These are phyloP conservation scores for Nemotelus pantherinus DNA, from an alignment of 2,888 invertebrate genomes.

Conservation along the genomic window DNA sequence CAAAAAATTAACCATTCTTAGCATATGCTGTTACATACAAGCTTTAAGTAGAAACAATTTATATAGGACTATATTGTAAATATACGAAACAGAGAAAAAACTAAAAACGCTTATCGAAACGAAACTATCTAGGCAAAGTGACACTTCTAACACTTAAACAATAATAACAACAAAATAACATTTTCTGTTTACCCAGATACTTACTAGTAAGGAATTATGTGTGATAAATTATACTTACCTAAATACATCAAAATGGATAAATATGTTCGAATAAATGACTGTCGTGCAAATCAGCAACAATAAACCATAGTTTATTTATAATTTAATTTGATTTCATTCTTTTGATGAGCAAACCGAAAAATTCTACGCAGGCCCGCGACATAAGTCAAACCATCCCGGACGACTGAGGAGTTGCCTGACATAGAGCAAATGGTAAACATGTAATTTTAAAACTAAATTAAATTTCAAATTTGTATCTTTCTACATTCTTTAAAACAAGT, in stretches of 20 bases:
- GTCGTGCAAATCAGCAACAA: constrained; percentile 37
- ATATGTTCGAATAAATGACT: constrained; percentile 32
- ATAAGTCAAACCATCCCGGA: constrained; percentile 7
- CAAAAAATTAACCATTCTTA: too few species aligned
- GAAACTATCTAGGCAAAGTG: not conserved
- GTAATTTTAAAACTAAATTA: constrained; percentile 1
- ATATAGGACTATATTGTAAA: too few species aligned
- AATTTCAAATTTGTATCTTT: not conserved
- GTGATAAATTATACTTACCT: constrained; percentile 23
- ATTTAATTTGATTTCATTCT: not conserved
- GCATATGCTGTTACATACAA: too few species aligned
- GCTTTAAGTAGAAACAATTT: too few species aligned
- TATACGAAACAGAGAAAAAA: not conserved
- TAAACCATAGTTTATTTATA: constrained; percentile 26
- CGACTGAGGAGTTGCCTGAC: constrained; percentile 2
- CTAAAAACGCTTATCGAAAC: not conserved
- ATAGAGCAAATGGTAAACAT: constrained; percentile 17
- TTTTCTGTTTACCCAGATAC: too few species aligned
- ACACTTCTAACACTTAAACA: too few species aligned
- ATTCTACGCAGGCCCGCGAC: too few species aligned
- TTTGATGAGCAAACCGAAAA: too few species aligned
- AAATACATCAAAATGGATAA: constrained; percentile 9
- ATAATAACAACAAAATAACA: too few species aligned
- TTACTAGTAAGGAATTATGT: constrained; percentile 30
- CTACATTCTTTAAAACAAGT: not conserved